phyloP scores from a whole-genome alignment of 2,888 invertebrate genomes.

The Pyrrhosoma nymphula region DNA sequence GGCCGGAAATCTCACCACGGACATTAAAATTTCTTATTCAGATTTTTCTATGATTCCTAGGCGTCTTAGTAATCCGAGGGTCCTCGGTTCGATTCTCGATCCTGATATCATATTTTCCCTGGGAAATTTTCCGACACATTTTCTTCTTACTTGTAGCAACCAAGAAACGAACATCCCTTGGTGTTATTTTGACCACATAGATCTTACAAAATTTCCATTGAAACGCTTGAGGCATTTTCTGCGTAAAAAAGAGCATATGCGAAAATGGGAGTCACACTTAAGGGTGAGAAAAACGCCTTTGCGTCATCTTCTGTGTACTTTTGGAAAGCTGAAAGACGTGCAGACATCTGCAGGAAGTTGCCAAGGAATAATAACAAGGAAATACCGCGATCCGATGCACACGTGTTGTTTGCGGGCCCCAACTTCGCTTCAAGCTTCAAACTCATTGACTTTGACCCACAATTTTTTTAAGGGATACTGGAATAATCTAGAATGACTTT shows the following conservation, averaged over 20 bases:
- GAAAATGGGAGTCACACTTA: neutral
- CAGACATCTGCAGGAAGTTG: constrained; percentile 52
- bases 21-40: no score
- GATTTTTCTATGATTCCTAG: no score
- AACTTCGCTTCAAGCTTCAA: neutral
- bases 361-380: constrained; percentile 31
- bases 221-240: neutral
- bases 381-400: neutral
- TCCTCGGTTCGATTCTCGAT: no score
- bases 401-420: neutral
- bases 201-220: neutral
- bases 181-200: neutral
- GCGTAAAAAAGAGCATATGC: neutral
- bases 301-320: constrained; percentile 37
- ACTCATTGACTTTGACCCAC: neutral
- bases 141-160: no score
- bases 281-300: neutral
- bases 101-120: no score
- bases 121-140: no score
- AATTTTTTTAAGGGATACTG: neutral
- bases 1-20: no score
- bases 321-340: neutral
- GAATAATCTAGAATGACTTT: no score
- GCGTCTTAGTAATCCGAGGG: no score
- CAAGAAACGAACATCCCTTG: no score